These are phyloP conservation scores for Myiotriccus ornatus DNA, from an alignment of 2,797 vertebrate species.

Conservation along the genomic window DNA sequence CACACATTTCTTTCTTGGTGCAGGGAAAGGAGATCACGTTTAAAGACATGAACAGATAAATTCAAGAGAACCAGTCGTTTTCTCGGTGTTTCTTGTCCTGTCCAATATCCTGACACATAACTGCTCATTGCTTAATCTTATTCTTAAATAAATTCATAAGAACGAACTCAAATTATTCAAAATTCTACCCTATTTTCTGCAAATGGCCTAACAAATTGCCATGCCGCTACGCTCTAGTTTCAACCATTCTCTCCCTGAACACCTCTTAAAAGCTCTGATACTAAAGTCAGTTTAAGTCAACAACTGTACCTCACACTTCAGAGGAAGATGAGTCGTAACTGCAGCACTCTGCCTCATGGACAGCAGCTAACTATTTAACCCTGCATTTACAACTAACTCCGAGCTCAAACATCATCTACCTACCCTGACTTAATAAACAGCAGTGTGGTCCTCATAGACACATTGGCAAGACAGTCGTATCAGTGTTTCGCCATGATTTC, in stretches of 20 bases:
- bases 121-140: not conserved
- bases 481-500: not conserved
- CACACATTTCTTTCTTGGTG: not conserved
- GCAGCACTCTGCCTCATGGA: not conserved
- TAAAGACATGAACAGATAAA: not conserved
- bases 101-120: not conserved
- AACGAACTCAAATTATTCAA: not conserved
- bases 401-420: not conserved
- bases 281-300: not conserved
- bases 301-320: not conserved
- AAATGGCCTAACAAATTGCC: not conserved
- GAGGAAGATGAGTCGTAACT: not conserved
- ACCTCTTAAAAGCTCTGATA: not conserved
- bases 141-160: not conserved
- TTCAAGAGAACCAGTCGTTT: not conserved
- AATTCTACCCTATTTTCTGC: not conserved
- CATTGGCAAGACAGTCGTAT: not conserved
- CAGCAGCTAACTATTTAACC: not conserved
- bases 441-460: rapidly evolving
- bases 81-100: not conserved
- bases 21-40: not conserved
- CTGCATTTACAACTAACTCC: not conserved
- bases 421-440: not conserved
- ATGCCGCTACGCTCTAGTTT: rapidly evolving
- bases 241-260: not conserved